Percentiles rank a stretch among this genome's conserved stretches.
Conservation (phyloP, 2,888 invertebrate genomes). For the Dicyrtomina minuta region DNA sequence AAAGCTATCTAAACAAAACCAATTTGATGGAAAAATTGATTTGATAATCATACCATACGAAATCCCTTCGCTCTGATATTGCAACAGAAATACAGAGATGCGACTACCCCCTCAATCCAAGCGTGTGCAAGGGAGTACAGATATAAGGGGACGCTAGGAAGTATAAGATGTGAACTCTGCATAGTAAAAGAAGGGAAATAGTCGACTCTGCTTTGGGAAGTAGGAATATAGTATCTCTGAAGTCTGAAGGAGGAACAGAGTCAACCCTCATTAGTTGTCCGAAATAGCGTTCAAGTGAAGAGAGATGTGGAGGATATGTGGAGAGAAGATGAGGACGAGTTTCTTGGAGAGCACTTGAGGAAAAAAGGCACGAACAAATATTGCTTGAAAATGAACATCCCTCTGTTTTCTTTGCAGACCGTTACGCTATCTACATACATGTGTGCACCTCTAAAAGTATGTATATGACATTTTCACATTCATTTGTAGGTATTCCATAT, state of each 20-base stretch:
- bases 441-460: no score
- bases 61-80: neutral
- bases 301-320: slow-evolving; percentile 9
- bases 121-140: neutral
- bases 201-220: no score
- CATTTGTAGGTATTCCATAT: neutral
- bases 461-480: neutral
- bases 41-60: slow-evolving; percentile 12
- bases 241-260: slow-evolving; percentile 15
- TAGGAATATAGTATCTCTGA: no score
- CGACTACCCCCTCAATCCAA: slow-evolving; percentile 1
- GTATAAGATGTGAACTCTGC: neutral
- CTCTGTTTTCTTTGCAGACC: slow-evolving; percentile 22
- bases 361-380: slow-evolving; percentile 18
- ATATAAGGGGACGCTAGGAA: neutral
- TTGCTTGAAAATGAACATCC: slow-evolving; percentile 22
- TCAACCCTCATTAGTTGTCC: slow-evolving; percentile 19
- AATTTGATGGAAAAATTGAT: slow-evolving; percentile 18
- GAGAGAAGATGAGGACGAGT: slow-evolving; percentile 10
- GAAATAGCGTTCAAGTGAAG: slow-evolving; percentile 23
- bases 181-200: neutral
- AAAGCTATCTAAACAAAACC: slow-evolving; percentile 7
- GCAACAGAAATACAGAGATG: no score
- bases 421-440: neutral
- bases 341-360: slow-evolving; percentile 21